Evolutionary conservation across 2,888 invertebrate species (phyloP).

Genomic region (Icerya purchasi): DNA sequence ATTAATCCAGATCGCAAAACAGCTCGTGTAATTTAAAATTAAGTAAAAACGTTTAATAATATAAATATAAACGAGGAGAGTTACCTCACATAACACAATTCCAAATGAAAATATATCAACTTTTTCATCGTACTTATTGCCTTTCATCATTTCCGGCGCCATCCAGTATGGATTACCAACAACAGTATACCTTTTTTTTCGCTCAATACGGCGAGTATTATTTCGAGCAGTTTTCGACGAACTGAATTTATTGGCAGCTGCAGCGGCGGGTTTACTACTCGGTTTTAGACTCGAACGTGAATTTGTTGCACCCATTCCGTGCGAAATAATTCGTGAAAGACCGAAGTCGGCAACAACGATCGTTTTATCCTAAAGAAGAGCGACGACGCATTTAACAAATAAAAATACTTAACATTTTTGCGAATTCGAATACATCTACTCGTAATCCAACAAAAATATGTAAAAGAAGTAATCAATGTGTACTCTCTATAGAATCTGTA

Average conservation of each 20-base stretch:
- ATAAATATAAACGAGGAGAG: no score
- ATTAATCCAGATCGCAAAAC: no score
- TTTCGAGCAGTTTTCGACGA: conserved; percentile 9
- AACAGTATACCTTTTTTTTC: conserved; percentile 78
- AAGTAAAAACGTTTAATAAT: no score
- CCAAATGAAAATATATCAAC: conserved; percentile 93
- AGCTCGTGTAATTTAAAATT: no score
- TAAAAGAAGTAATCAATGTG: no score
- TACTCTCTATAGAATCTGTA: no score
- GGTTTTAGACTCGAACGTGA: background rate
- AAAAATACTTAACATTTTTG: no score
- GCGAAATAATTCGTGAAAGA: conserved; percentile 53
- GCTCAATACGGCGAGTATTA: conserved; percentile 32
- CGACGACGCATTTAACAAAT: no score
- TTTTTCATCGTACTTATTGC: conserved; percentile 84
- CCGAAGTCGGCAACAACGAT: conserved; percentile 94
- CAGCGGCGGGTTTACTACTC: background rate
- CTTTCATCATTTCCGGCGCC: conserved; percentile 98
- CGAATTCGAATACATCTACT: no score
- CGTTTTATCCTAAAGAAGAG: conserved; percentile 45
- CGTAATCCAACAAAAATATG: no score
- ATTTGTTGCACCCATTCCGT: conserved; percentile 5
- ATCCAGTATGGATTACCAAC: conserved; percentile 97
- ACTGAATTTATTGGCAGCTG: conserved; percentile 7
- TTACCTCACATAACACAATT: conserved; percentile 85